Evolutionary conservation across 2,113 vertebrate genomes (phyloP), one percentile per base, ranked within the genome.

Genomic region (Pterophyllum scalare): DNA sequence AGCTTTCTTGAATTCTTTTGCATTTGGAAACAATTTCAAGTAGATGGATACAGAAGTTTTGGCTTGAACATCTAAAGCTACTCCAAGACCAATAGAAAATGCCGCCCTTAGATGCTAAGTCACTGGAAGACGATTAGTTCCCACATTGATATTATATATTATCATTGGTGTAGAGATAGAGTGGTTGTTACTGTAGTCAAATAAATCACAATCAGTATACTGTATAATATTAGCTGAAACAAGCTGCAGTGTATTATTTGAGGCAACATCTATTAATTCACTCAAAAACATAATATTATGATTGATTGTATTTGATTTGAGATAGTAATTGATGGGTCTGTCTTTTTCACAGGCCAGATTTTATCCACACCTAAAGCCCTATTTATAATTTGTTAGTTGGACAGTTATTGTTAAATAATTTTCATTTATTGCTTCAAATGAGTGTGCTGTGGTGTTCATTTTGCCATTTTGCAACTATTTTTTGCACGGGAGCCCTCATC

Each of bases 371-470:
- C 6, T 58, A 10, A 43, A 19, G 31, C 12, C 22, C 7, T 26
- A 20, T 72, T 78, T 40, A 56, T 31, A 59, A 22, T 15, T 2
- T 43, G 22, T 74, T 56, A n/a, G 11, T 3, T 67, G 64, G 28
- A n/a, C 38, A 19, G 62, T 12, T n/a, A 57, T 38, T 46, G n/a
- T 87, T 56, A 43, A 87, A 82, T 57, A 43, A 38, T 79, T 87
- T 78, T 78, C 52, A 86, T 89, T 75, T 82, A 83, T 75, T 54
- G 79, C 84, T 79, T 24, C 19, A 19, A 62, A 67, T 52, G 76
- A 58, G 49, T 80, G 24, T 22, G 62, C 52, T 79, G 49, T 20
- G 28, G n/a, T 70, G 59, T 56, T 82, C 67, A 54, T 72, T 72
- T 72, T 31, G 82, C 64, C 26, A 72, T 75, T 88, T 61, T 40